phyloP scores from a whole-genome alignment of 2,888 invertebrate species.

The Drosophila barbarae region DNA sequence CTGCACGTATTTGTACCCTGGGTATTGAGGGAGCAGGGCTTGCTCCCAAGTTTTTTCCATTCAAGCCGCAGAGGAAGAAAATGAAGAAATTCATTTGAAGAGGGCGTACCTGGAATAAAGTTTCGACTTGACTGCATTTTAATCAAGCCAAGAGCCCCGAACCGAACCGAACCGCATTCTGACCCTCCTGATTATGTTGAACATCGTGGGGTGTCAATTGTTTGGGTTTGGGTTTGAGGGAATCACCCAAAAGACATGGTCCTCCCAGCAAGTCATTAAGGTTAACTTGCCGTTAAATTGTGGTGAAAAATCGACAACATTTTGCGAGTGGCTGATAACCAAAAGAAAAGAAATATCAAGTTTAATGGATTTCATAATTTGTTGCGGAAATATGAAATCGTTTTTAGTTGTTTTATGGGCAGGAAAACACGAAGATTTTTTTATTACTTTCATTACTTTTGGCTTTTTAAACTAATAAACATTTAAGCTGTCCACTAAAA shows the following conservation, averaged over 20 bases:
- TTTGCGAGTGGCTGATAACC: conserved; percentile 9
- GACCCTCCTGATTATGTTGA: conserved; percentile 41
- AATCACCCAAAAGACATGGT: conserved; percentile 11
- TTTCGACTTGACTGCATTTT: conserved; percentile 75
- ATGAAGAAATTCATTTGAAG: conserved; percentile 57
- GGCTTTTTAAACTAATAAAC: not conserved
- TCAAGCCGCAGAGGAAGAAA: conserved; percentile 3
- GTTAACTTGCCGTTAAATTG: conserved; percentile 58
- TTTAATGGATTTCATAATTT: conserved; percentile 19
- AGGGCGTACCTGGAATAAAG: conserved; percentile 45
- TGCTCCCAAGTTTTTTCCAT: conserved; percentile 18
- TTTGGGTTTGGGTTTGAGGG: not conserved
- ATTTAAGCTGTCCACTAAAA: not conserved
- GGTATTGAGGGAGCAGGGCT: conserved; percentile 4
- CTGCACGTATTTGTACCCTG: conserved; percentile 58
- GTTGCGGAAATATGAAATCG: conserved; percentile 15
- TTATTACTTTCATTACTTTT: not conserved
- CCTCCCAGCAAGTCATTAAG: conserved; percentile 23
- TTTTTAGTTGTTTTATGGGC: conserved; percentile 1
- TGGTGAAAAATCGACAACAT: conserved; percentile 40
- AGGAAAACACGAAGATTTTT: not conserved
- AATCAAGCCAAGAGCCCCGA: conserved; percentile 61
- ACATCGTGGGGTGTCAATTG: conserved; percentile 12
- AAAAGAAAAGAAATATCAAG: conserved; percentile 2
- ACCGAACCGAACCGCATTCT: conserved; percentile 42